Evolutionary conservation across 1,140 invertebrate species (phyloP).

Genomic region (Zaprionus davidi): DNA sequence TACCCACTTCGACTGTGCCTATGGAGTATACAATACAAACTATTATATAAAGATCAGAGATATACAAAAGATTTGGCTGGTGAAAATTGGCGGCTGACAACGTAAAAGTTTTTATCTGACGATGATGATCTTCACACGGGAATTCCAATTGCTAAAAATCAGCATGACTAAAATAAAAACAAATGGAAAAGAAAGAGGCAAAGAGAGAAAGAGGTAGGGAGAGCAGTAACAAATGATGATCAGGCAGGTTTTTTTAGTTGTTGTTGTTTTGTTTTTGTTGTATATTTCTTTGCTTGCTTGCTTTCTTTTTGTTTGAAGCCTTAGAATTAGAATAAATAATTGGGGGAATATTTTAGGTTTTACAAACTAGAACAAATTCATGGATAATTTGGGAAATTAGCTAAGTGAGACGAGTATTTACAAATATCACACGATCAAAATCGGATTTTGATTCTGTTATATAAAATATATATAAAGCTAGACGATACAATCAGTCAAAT

Average conservation of each 20-base stretch:
- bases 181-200: conserved; percentile 14
- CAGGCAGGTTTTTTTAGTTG: conserved; percentile 46
- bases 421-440: conserved; percentile 71
- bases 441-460: conserved; percentile 39
- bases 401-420: conserved; percentile 46
- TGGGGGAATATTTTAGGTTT: conserved; percentile 56
- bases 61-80: conserved; percentile 20
- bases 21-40: background rate
- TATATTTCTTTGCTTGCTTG: conserved; percentile 55
- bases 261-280: conserved; percentile 38
- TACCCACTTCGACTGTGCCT: background rate
- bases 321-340: conserved; percentile 75
- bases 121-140: conserved; percentile 61
- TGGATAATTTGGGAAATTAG: conserved; percentile 46
- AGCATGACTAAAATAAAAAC: conserved; percentile 74
- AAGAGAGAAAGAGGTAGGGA: background rate
- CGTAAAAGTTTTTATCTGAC: conserved; percentile 71
- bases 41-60: conserved; percentile 58
- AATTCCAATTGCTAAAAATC: conserved; percentile 77
- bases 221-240: conserved; percentile 17
- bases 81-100: conserved; percentile 39
- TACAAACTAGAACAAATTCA: conserved; percentile 58
- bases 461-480: conserved; percentile 62
- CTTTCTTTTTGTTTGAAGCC: conserved; percentile 60
- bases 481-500: conserved; percentile 69